These are phyloP conservation scores for Epizoanthus illoricatus DNA, from an alignment of 92 coral and sea anemone species.

Conservation along the genomic window DNA sequence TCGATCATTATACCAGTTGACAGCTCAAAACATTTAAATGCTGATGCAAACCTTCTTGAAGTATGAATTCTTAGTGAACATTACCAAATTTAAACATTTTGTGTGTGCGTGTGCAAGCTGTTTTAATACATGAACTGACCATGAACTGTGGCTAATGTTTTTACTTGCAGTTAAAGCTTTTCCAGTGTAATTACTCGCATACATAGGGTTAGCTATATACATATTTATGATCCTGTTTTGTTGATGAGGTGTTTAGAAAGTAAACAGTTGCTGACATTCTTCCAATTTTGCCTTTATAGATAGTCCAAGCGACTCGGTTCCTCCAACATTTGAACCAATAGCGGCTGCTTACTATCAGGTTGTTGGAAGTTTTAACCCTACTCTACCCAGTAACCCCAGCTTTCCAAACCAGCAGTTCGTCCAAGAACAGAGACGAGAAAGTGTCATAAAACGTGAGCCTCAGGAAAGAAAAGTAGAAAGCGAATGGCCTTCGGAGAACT, in stretches of 20 bases:
- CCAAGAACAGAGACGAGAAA: constrained; percentile 40
- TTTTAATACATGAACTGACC: too few species aligned
- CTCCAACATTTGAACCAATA: constrained; percentile 33
- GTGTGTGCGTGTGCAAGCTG: too few species aligned
- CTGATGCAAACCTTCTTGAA: too few species aligned
- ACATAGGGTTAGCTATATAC: not conserved
- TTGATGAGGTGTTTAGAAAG: not conserved
- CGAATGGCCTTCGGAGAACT: constrained; percentile 36
- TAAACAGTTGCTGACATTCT: constrained; percentile 10
- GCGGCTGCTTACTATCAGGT: constrained; percentile 9
- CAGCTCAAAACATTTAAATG: too few species aligned
- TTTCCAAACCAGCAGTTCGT: constrained; percentile 48
- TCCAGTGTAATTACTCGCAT: not conserved
- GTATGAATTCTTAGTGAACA: too few species aligned
- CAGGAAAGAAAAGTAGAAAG: constrained; percentile 37
- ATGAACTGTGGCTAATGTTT: too few species aligned
- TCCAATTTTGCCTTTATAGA: constrained; percentile 1
- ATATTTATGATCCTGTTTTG: not conserved
- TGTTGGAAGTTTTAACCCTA: constrained; percentile 21
- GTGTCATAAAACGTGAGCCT: constrained; percentile 39
- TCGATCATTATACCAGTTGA: too few species aligned
- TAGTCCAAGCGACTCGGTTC: constrained; percentile 32
- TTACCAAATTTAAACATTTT: too few species aligned
- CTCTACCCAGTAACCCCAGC: constrained; percentile 50
- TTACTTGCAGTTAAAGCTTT: not conserved